A percentile compares a stretch with the other conserved stretches of the same genome.
Evolutionary conservation across 1,140 invertebrate species (phyloP).

Genomic region (Drosophila virilis): DNA sequence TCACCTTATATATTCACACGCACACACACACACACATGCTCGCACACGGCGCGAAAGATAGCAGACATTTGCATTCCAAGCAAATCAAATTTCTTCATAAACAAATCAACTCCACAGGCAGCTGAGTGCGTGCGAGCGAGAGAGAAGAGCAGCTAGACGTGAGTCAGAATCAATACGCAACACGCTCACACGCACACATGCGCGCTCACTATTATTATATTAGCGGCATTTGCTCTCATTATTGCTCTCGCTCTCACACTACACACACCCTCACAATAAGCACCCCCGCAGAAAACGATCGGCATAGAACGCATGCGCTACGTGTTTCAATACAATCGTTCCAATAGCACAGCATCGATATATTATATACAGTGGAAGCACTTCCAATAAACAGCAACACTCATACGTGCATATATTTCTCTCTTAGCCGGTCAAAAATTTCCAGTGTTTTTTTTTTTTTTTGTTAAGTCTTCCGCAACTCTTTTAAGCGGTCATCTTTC

Average conservation of each 20-base stretch:
- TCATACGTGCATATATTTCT: no score
- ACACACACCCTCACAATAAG: not conserved
- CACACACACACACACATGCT: not conserved
- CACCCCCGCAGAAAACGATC: constrained; percentile 37
- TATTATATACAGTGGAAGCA: no score
- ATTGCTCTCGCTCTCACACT: constrained; percentile 4
- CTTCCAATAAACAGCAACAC: no score
- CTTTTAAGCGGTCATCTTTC: no score
- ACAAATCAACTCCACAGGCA: constrained; percentile 56
- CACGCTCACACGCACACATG: constrained; percentile 3
- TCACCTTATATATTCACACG: not conserved
- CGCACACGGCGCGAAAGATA: constrained; percentile 7
- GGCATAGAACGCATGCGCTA: constrained; percentile 1
- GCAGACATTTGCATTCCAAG: constrained; percentile 75
- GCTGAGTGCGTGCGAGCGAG: constrained; percentile 9
- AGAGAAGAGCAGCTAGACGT: constrained; percentile 2
- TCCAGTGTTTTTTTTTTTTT: no score
- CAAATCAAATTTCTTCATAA: constrained; percentile 79
- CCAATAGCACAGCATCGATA: constrained; percentile 7
- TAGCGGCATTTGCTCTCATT: constrained; percentile 6
- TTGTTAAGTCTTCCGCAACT: no score
- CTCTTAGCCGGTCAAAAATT: no score
- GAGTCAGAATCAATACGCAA: constrained; percentile 43
- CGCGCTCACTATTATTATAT: constrained; percentile 1
- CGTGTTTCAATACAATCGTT: constrained; percentile 1